Evolutionary conservation across 2,113 vertebrate genomes (phyloP).

Genomic region (Condylura cristata): DNA sequence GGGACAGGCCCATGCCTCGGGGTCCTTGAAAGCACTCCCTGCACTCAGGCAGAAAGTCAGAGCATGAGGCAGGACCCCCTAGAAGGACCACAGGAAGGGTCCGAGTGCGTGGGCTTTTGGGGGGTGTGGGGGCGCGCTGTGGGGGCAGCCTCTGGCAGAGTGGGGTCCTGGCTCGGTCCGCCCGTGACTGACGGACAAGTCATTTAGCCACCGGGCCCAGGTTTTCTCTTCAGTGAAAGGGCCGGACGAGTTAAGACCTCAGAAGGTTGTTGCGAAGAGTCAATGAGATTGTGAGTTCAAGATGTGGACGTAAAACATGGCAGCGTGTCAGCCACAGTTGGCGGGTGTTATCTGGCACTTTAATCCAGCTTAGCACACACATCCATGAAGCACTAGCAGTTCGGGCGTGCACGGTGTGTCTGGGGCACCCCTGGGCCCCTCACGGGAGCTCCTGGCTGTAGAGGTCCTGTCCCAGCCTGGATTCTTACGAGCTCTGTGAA

Average conservation of each 20-base stretch:
- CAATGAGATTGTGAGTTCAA: background rate
- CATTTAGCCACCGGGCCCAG: background rate
- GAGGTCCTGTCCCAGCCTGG: background rate
- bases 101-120: background rate
- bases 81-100: accelerated
- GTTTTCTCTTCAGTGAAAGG: background rate
- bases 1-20: accelerated
- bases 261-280: background rate
- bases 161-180: background rate
- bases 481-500: background rate
- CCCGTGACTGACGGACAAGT: background rate
- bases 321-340: background rate
- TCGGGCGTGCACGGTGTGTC: background rate
- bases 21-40: background rate
- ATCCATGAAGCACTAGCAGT: background rate
- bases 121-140: background rate
- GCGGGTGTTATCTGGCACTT: background rate
- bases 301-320: background rate
- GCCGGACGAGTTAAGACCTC: background rate
- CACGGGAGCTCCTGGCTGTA: accelerated
- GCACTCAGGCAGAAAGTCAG: background rate
- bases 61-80: background rate
- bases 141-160: background rate
- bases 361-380: background rate
- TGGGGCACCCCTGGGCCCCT: background rate